These are phyloP conservation scores for Heliconius ethilla DNA, from an alignment of 2,888 invertebrate species.

Conservation along the genomic window DNA sequence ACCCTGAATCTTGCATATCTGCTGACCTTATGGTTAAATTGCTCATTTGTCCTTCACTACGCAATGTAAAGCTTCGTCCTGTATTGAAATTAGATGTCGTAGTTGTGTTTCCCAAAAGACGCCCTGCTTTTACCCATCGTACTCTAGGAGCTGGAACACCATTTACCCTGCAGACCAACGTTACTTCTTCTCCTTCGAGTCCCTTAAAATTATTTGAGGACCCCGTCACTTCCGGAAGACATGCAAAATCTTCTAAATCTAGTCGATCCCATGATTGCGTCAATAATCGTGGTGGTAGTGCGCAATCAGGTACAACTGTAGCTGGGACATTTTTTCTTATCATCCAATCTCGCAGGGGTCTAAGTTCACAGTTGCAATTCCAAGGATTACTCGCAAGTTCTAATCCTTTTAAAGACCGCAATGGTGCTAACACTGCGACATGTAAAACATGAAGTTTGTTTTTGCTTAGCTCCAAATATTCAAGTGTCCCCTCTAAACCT, in stretches of 20 bases:
- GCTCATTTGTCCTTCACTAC: slow-evolving; percentile 85
- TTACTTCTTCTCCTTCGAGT: slow-evolving; percentile 87
- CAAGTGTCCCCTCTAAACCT: slow-evolving; percentile 87
- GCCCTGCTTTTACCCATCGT: slow-evolving; percentile 87
- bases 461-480: slow-evolving; percentile 89
- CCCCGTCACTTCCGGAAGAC: slow-evolving; percentile 86
- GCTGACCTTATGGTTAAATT: slow-evolving; percentile 88
- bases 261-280: slow-evolving; percentile 88
- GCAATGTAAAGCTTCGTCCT: slow-evolving; percentile 85
- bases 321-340: slow-evolving; percentile 88
- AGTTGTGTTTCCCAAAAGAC: slow-evolving; percentile 84
- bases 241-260: slow-evolving; percentile 90
- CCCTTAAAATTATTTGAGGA: slow-evolving; percentile 83
- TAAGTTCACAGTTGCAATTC: slow-evolving; percentile 90
- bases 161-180: slow-evolving; percentile 86
- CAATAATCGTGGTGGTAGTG: slow-evolving; percentile 83
- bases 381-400: slow-evolving; percentile 90
- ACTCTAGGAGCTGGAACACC: slow-evolving; percentile 88
- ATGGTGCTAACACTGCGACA: slow-evolving; percentile 84
- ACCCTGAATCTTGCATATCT: slow-evolving; percentile 88
- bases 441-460: slow-evolving; percentile 86
- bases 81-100: slow-evolving; percentile 68
- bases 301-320: slow-evolving; percentile 85
- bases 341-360: slow-evolving; percentile 91
- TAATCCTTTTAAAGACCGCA: slow-evolving; percentile 87